These are phyloP conservation scores for Geophilus truncorum DNA, from an alignment of 2,888 invertebrate species.

Conservation along the genomic window DNA sequence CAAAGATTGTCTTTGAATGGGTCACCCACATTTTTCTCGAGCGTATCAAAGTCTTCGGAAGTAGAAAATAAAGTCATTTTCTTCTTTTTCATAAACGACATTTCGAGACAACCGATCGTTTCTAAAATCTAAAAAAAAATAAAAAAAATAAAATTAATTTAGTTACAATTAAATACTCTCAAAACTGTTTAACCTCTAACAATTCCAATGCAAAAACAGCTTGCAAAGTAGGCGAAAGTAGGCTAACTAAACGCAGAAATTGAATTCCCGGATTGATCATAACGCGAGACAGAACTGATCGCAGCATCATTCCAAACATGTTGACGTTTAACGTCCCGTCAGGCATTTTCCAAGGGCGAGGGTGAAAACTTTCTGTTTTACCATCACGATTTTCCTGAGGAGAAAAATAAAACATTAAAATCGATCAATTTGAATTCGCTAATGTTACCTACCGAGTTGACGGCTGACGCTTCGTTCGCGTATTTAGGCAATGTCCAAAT, in stretches of 20 bases:
- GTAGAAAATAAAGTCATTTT: neutral
- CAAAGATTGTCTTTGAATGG: neutral
- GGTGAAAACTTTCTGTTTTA: constrained; percentile 44
- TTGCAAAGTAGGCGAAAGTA: constrained; percentile 61
- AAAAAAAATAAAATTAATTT: neutral
- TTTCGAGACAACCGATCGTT: neutral
- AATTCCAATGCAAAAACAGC: constrained; percentile 61
- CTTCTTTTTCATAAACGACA: neutral
- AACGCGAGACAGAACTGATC: constrained; percentile 61
- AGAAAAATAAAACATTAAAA: neutral
- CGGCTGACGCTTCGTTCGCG: neutral
- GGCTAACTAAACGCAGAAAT: constrained; percentile 55
- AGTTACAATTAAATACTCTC: constrained; percentile 30
- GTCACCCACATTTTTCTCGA: neutral
- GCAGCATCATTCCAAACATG: constrained; percentile 64
- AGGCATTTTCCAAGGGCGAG: constrained; percentile 67
- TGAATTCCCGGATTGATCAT: constrained; percentile 59
- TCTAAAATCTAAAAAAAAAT: neutral
- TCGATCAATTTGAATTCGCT: neutral
- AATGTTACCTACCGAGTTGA: neutral
- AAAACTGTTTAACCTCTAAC: constrained; percentile 54
- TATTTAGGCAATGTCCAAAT: neutral
- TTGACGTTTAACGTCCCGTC: constrained; percentile 66
- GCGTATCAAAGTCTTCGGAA: neutral
- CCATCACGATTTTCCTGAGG: constrained; percentile 16